Percentiles rank a stretch among this genome's conserved stretches.
Evolutionary conservation across 2,113 vertebrate genomes (phyloP).

Genomic region (Monopterus albus): DNA sequence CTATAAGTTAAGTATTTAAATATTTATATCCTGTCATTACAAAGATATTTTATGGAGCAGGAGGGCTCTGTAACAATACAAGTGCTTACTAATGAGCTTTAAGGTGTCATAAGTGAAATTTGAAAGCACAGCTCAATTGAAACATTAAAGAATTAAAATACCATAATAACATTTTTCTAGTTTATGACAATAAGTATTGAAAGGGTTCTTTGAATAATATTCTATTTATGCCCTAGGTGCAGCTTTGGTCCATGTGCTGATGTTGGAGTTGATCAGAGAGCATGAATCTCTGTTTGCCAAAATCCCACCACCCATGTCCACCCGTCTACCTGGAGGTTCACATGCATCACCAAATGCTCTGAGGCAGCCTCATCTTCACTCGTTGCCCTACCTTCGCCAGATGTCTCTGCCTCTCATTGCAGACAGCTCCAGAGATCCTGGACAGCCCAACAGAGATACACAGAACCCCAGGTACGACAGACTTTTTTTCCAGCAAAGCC

Average conservation of each 20-base stretch:
- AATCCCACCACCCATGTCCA: slow-evolving; percentile 38
- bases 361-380: slow-evolving; percentile 46
- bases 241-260: slow-evolving; percentile 67
- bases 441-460: slow-evolving; percentile 21
- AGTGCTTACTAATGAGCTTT: too few relatives aligned
- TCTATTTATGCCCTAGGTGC: slow-evolving; percentile 63
- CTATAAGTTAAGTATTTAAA: too few relatives aligned
- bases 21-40: too few relatives aligned
- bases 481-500: background rate
- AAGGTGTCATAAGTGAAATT: too few relatives aligned
- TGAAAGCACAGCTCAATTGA: too few relatives aligned
- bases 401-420: slow-evolving; percentile 76
- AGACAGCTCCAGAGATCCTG: slow-evolving; percentile 44
- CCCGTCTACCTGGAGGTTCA: slow-evolving; percentile 20
- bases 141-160: too few relatives aligned
- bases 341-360: slow-evolving; percentile 30
- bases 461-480: slow-evolving; percentile 47
- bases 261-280: slow-evolving; percentile 74
- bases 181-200: background rate
- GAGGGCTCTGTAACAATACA: too few relatives aligned
- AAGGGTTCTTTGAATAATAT: background rate
- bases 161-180: too few relatives aligned
- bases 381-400: slow-evolving; percentile 68
- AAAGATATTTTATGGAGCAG: too few relatives aligned
- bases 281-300: slow-evolving; percentile 76